Percentiles rank a stretch among this genome's conserved stretches.
Conservation (phyloP, 2,797 vertebrate species). For the Tamandua tetradactyla region DNA sequence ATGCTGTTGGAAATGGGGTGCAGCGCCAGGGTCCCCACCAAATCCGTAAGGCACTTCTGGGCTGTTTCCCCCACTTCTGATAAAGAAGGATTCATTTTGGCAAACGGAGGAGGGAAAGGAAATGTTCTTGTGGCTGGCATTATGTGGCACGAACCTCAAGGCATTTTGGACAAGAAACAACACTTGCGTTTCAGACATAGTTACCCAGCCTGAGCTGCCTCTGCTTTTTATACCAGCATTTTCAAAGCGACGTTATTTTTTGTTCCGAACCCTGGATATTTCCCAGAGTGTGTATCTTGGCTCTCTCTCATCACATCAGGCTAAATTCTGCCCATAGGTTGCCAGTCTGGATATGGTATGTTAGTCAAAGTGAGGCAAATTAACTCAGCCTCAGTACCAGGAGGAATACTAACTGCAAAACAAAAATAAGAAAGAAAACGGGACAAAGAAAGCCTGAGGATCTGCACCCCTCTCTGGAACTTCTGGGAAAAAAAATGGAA, state of each 20-base stretch:
- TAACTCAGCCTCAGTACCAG: neutral
- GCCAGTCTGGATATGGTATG: neutral
- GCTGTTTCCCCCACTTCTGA: neutral
- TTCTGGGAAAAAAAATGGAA: neutral
- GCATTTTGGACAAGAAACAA: conserved; percentile 58
- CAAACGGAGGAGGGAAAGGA: neutral
- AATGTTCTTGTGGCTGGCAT: neutral
- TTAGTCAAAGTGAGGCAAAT: conserved; percentile 48
- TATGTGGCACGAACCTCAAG: neutral
- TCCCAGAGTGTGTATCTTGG: neutral
- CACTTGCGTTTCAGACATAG: conserved; percentile 50
- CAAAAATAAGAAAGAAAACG: neutral
- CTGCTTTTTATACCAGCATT: neutral
- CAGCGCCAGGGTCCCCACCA: neutral
- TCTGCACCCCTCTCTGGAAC: neutral
- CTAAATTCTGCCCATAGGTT: conserved; percentile 43
- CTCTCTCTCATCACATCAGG: neutral
- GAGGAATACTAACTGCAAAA: neutral
- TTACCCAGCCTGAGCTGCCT: neutral
- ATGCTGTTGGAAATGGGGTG: neutral
- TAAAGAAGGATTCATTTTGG: conserved; percentile 58
- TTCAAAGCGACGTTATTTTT: neutral
- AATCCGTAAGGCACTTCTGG: neutral
- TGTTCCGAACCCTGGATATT: conserved; percentile 42
- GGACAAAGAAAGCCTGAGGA: neutral